Evolutionary conservation across 2,888 invertebrate genomes (phyloP).

Genomic region (Arenicola marina): DNA sequence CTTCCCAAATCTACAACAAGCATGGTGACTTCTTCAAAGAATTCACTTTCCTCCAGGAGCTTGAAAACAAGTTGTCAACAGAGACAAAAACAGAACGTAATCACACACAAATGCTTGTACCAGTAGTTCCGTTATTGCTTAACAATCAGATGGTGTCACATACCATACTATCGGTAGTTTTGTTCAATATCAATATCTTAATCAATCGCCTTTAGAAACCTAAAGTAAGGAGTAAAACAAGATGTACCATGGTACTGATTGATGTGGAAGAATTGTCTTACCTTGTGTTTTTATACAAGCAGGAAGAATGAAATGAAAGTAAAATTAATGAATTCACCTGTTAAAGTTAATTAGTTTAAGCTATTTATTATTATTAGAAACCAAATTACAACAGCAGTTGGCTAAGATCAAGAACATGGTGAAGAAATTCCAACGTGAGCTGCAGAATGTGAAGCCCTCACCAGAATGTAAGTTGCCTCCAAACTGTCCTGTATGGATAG

Average conservation of each 20-base stretch:
- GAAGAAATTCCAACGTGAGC: conserved; percentile 51
- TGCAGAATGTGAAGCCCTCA: conserved; percentile 54
- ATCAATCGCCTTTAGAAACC: not conserved
- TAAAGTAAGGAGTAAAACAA: not conserved
- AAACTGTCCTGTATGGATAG: no score
- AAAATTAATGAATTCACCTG: no score
- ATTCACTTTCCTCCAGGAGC: conserved; percentile 47
- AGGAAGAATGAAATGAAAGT: no score
- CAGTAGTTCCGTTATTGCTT: no score
- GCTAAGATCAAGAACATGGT: conserved; percentile 54
- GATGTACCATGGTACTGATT: not conserved
- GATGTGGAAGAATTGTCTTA: not conserved
- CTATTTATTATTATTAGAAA: conserved; percentile 32
- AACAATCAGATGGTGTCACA: no score
- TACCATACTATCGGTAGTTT: no score
- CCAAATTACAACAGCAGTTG: conserved; percentile 48
- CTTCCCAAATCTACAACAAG: conserved; percentile 53
- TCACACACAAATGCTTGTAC: no score
- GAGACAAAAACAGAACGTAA: conserved; percentile 51
- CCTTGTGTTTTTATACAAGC: no score
- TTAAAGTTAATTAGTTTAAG: no score
- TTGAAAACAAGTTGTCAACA: conserved; percentile 40
- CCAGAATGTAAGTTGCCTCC: conserved; percentile 57
- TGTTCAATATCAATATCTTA: not conserved
- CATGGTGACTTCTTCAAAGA: conserved; percentile 50